Percentiles rank a stretch among this genome's conserved stretches.
Conservation (phyloP, 2,888 invertebrate genomes). For the Theodoxus fluviatilis region DNA sequence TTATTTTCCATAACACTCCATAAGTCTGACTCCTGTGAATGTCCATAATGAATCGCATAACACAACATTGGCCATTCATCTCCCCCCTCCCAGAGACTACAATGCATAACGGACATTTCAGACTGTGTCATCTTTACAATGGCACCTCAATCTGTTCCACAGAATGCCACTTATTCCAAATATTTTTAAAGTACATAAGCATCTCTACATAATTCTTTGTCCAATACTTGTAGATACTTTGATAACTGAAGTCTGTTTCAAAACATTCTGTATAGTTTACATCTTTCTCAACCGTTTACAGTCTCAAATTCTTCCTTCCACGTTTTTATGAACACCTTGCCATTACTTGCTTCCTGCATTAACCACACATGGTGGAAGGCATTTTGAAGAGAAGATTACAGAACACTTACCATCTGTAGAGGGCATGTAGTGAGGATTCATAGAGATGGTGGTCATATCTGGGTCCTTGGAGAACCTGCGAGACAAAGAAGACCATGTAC, state of each 20-base stretch:
- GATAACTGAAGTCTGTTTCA: neutral
- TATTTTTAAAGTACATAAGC: neutral
- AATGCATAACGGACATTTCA: too few relatives aligned
- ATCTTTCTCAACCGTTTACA: neutral
- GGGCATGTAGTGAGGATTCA: conserved; percentile 35
- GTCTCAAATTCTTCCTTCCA: too few relatives aligned
- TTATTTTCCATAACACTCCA: too few relatives aligned
- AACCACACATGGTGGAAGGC: neutral
- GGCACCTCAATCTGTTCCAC: too few relatives aligned
- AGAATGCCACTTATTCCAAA: too few relatives aligned
- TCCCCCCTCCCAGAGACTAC: too few relatives aligned
- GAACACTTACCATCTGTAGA: conserved; percentile 32
- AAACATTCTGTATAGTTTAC: neutral
- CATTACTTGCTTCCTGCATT: too few relatives aligned
- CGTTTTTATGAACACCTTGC: too few relatives aligned
- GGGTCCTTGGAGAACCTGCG: conserved; percentile 33
- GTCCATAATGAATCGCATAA: too few relatives aligned
- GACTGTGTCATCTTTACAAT: too few relatives aligned
- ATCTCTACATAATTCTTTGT: neutral
- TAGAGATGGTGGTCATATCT: conserved; percentile 34
- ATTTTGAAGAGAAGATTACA: neutral
- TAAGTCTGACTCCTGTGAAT: too few relatives aligned
- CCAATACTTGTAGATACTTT: neutral
- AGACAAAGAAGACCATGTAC: conserved; percentile 2
- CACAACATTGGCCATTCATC: too few relatives aligned